Percentiles rank a stretch among this genome's conserved stretches.
Conservation (phyloP, 2,888 invertebrate species). For the Lysandra bellargus region DNA sequence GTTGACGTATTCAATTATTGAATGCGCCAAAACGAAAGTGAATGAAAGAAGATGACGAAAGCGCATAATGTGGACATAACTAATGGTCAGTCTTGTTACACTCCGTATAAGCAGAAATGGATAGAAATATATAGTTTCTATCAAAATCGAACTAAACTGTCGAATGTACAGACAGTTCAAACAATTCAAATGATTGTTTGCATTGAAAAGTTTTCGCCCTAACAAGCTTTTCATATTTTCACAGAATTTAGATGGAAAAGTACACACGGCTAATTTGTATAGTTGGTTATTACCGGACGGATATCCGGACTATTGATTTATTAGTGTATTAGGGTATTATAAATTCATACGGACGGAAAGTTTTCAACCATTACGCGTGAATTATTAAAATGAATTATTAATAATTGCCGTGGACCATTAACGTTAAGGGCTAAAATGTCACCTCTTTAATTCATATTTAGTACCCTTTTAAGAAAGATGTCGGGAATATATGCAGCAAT, state of each 20-base stretch:
- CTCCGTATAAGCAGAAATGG: too few relatives aligned
- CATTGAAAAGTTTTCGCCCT: conserved; percentile 7
- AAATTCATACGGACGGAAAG: not conserved
- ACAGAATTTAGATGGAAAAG: conserved; percentile 12
- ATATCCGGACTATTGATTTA: conserved; percentile 15
- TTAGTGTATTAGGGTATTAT: not conserved
- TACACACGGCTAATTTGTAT: conserved; percentile 14
- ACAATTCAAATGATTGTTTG: conserved; percentile 14
- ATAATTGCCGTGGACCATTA: not conserved
- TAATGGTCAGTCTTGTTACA: too few relatives aligned
- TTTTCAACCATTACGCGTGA: not conserved
- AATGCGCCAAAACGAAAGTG: too few relatives aligned
- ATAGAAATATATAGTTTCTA: not conserved
- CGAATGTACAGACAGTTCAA: not conserved
- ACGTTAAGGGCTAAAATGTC: not conserved
- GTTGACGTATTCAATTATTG: too few relatives aligned
- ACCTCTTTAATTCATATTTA: not conserved
- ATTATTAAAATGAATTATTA: conserved; percentile 5
- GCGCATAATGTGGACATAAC: too few relatives aligned
- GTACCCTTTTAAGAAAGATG: conserved; percentile 1
- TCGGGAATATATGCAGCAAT: not conserved
- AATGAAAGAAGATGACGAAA: too few relatives aligned
- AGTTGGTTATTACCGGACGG: not conserved
- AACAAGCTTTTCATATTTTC: not conserved
- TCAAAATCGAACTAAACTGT: not conserved